phyloP scores from a whole-genome alignment of 2,888 invertebrate genomes.

The Drosophila quinaria region DNA sequence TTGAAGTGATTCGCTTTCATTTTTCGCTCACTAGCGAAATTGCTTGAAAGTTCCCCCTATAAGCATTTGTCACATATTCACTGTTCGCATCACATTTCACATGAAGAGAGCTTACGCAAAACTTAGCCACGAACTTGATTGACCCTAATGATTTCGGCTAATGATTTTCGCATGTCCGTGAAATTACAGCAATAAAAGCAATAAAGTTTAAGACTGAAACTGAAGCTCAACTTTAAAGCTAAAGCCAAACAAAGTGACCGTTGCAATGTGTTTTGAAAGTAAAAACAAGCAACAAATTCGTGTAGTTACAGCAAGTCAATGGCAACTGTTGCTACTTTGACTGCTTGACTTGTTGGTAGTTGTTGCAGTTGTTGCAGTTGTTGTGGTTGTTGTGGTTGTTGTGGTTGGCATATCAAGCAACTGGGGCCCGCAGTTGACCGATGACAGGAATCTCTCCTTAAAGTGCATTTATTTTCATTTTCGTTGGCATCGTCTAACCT shows the following conservation, averaged over 20 bases:
- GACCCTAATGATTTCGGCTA: constrained; percentile 74
- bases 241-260: constrained; percentile 23
- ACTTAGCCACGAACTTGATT: constrained; percentile 59
- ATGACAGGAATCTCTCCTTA: constrained; percentile 71
- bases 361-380: constrained; percentile 15
- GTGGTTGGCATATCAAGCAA: constrained; percentile 71
- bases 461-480: constrained; percentile 77
- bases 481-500: constrained; percentile 66
- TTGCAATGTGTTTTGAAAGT: constrained; percentile 66
- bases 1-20: constrained; percentile 59
- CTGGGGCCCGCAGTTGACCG: constrained; percentile 69
- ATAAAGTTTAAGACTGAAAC: constrained; percentile 11
- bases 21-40: constrained; percentile 67
- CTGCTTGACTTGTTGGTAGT: constrained; percentile 19
- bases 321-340: constrained; percentile 56
- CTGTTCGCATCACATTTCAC: constrained; percentile 54
- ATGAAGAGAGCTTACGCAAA: constrained; percentile 60
- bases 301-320: constrained; percentile 46
- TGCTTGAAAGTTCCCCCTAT: constrained; percentile 27
- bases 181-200: constrained; percentile 67
- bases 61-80: constrained; percentile 59
- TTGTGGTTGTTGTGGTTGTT: constrained; percentile 14
- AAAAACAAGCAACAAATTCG: constrained; percentile 56
- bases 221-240: constrained; percentile 19
- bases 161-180: constrained; percentile 67